Percentiles rank a stretch among this genome's conserved stretches.
Evolutionary conservation across 2,797 vertebrate species (phyloP).

Genomic region (Schizopygopsis pylzovi): DNA sequence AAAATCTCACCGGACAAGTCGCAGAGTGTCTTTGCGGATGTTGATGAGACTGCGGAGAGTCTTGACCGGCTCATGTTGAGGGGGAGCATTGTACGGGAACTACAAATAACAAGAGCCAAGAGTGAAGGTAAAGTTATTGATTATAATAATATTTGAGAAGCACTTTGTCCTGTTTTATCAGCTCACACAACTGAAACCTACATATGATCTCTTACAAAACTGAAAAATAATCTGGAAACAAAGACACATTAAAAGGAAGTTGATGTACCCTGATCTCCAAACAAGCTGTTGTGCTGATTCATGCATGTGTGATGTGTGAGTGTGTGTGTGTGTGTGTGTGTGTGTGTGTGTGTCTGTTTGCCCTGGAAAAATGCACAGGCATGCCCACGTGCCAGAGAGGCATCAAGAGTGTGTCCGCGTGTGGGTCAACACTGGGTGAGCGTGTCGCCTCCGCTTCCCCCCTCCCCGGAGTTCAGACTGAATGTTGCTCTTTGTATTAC

Average conservation of each 20-base stretch:
- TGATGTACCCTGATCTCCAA: not conserved
- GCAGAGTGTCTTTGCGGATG: slow-evolving; percentile 96
- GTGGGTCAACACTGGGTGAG: slow-evolving; percentile 19
- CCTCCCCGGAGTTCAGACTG: slow-evolving; percentile 38
- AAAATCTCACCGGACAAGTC: slow-evolving; percentile 87
- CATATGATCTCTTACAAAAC: not conserved
- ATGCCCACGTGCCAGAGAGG: slow-evolving; percentile 31
- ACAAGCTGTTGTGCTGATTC: slow-evolving; percentile 25
- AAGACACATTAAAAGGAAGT: slow-evolving; percentile 4
- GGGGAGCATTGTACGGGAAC: slow-evolving; percentile 96
- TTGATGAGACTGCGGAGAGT: slow-evolving; percentile 96
- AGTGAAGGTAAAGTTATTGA: not conserved
- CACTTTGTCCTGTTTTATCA: not conserved
- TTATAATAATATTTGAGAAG: not conserved
- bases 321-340: slow-evolving; percentile 32
- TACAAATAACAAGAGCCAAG: slow-evolving; percentile 63
- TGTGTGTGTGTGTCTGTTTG: slow-evolving; percentile 23
- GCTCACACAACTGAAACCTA: not conserved
- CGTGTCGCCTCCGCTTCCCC: slow-evolving; percentile 7
- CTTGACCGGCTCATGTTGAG: slow-evolving; percentile 97
- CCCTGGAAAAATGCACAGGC: slow-evolving; percentile 31
- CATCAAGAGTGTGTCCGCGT: slow-evolving; percentile 10
- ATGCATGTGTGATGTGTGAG: slow-evolving; percentile 33
- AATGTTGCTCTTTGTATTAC: slow-evolving; percentile 55
- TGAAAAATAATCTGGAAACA: slow-evolving; percentile 6